A percentile compares a stretch with the other conserved stretches of the same genome.
phyloP scores from a whole-genome alignment of 2,797 vertebrate species.

The Hafferia zeledoni region DNA sequence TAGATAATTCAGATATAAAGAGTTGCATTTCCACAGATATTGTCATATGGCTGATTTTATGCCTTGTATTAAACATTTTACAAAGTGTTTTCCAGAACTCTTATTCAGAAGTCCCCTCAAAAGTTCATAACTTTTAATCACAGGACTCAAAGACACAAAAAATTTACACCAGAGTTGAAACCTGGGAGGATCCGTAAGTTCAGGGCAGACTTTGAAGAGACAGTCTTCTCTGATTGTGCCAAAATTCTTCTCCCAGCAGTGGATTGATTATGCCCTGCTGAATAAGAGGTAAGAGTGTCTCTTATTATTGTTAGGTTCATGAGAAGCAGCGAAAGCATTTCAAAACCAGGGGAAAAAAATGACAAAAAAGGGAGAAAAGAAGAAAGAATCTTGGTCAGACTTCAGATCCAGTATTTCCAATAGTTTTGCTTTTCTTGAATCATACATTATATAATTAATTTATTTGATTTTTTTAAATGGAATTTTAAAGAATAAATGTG shows the following conservation, averaged over 20 bases:
- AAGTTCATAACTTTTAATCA: background rate
- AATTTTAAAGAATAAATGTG: background rate
- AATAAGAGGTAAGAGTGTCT: background rate
- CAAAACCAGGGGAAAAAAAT: background rate
- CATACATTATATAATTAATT: background rate
- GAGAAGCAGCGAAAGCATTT: background rate
- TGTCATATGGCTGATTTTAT: background rate
- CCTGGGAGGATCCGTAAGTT: background rate
- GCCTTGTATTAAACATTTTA: background rate
- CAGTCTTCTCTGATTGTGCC: background rate
- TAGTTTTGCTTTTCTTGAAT: background rate
- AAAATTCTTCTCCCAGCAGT: slow-evolving; percentile 7
- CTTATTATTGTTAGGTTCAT: background rate
- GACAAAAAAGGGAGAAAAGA: background rate
- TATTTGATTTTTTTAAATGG: background rate
- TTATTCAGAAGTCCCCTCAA: background rate
- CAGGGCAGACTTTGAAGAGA: background rate
- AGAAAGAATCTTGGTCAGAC: background rate
- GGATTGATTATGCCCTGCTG: background rate
- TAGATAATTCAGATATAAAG: background rate
- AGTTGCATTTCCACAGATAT: background rate
- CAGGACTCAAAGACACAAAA: background rate
- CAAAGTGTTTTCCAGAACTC: background rate
- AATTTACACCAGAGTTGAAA: background rate
- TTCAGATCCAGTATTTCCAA: background rate